These are phyloP conservation scores for Cheiracanthium punctorium DNA, from an alignment of 2,888 invertebrate species.

Conservation along the genomic window DNA sequence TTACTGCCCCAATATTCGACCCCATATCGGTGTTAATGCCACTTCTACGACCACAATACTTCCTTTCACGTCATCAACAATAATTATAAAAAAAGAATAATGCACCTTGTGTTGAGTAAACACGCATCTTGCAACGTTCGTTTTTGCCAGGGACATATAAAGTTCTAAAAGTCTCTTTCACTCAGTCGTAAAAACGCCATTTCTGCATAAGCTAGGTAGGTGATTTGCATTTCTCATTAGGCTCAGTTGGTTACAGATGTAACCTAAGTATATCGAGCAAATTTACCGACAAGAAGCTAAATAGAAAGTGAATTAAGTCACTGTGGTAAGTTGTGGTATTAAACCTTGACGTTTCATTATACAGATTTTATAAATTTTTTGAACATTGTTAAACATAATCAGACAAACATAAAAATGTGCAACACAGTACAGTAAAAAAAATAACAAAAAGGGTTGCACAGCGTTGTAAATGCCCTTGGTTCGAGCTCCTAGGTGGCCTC, in stretches of 20 bases:
- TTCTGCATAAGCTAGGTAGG: not conserved
- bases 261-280: not conserved
- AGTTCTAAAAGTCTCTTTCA: not conserved
- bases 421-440: no score
- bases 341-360: no score
- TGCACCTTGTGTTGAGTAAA: not conserved
- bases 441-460: no score
- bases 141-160: not conserved
- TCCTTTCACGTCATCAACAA: not conserved
- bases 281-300: not conserved
- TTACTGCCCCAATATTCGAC: no score
- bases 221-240: not conserved
- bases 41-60: not conserved
- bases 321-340: no score
- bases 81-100: no score
- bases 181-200: not conserved
- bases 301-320: not conserved
- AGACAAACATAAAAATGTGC: no score
- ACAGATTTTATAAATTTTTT: no score
- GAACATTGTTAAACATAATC: no score
- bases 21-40: no score
- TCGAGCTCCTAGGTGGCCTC: no score
- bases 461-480: no score
- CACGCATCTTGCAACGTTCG: not conserved
- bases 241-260: not conserved